A percentile compares a stretch with the other conserved stretches of the same genome.
Evolutionary conservation across 1,140 invertebrate genomes (phyloP).

Genomic region (Heliconius hewitsoni): DNA sequence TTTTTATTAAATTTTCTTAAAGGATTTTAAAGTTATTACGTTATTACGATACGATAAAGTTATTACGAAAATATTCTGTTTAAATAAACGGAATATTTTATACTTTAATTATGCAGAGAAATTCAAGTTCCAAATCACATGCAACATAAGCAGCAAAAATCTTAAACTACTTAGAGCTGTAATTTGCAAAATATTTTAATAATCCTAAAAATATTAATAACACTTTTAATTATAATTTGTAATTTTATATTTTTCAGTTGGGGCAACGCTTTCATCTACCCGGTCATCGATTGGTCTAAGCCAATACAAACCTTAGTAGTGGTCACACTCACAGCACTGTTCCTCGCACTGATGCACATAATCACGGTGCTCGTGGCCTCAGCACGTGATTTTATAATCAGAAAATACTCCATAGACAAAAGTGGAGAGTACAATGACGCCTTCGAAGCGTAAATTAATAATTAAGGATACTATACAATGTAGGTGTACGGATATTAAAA

Average conservation of each 20-base stretch:
- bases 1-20: no score
- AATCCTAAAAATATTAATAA: no score
- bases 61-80: no score
- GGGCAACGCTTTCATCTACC: slow-evolving; percentile 83
- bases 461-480: background rate
- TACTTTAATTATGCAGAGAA: no score
- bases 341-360: slow-evolving; percentile 69
- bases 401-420: slow-evolving; percentile 43
- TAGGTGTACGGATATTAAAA: background rate
- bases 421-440: slow-evolving; percentile 65
- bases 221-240: background rate
- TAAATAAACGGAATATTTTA: no score
- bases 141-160: background rate
- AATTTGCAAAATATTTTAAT: no score
- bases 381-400: slow-evolving; percentile 53
- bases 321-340: slow-evolving; percentile 63
- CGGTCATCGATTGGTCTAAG: slow-evolving; percentile 86
- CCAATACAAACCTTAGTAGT: slow-evolving; percentile 64
- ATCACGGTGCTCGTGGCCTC: slow-evolving; percentile 59
- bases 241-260: slow-evolving; percentile 53
- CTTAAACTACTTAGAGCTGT: no score
- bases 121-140: no score
- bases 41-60: no score
- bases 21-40: no score
- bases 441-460: slow-evolving; percentile 43